Evolutionary conservation across 1,140 invertebrate species (phyloP).

Genomic region (Microplitis mediator): DNA sequence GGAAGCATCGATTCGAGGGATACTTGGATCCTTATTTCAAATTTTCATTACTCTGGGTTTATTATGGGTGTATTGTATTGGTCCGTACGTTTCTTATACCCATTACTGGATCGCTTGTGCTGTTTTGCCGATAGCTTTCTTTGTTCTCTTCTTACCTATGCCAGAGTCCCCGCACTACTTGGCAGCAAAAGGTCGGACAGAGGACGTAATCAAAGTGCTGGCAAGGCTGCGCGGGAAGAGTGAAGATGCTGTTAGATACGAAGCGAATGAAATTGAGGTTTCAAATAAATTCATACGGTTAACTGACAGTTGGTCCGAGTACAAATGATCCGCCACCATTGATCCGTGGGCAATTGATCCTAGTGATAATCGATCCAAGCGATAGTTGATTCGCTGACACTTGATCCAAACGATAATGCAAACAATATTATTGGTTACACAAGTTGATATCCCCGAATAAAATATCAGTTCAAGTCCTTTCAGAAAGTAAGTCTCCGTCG

Average conservation of each 20-base stretch:
- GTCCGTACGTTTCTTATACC: constrained; percentile 73
- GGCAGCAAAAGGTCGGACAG: constrained; percentile 64
- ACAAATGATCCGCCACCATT: no score
- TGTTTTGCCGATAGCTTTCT: constrained; percentile 68
- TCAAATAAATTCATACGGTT: neutral
- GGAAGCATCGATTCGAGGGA: constrained; percentile 75
- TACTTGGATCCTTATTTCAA: constrained; percentile 82
- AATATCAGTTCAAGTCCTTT: no score
- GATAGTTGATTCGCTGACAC: no score
- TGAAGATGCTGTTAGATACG: constrained; percentile 56
- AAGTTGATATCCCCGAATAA: no score
- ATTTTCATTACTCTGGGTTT: constrained; percentile 79
- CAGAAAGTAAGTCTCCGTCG: no score
- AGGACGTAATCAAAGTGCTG: constrained; percentile 69
- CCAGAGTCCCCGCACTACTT: constrained; percentile 83
- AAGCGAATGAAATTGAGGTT: constrained; percentile 44
- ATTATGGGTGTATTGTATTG: constrained; percentile 76
- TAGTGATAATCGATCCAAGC: no score
- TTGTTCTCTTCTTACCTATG: constrained; percentile 73
- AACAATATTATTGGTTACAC: no score
- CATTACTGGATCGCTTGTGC: constrained; percentile 70
- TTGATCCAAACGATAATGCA: no score
- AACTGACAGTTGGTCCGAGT: neutral
- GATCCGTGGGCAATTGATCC: no score
- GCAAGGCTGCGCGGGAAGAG: constrained; percentile 70